Evolutionary conservation across 2,797 vertebrate genomes (phyloP).

Genomic region (Masticophis lateralis): DNA sequence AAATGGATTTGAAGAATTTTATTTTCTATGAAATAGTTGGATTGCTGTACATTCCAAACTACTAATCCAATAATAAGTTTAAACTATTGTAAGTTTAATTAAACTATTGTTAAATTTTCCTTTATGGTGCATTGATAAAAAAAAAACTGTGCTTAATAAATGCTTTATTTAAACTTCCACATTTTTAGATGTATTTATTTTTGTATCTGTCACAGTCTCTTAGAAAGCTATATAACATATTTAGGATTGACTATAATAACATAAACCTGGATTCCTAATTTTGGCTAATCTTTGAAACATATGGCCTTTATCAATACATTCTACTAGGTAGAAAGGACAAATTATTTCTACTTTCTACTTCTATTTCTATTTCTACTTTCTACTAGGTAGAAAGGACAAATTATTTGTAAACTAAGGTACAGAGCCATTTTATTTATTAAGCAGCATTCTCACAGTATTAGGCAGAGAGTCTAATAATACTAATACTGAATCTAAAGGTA

Average conservation of each 20-base stretch:
- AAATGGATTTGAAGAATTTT: slow-evolving; percentile 29
- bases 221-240: slow-evolving; percentile 31
- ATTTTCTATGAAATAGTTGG: slow-evolving; percentile 30
- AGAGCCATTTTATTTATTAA: neutral
- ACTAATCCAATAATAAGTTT: slow-evolving; percentile 24
- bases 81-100: slow-evolving; percentile 24
- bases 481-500: neutral
- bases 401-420: neutral
- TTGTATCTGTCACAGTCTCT: slow-evolving; percentile 32
- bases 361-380: too few relatives aligned
- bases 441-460: neutral
- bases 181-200: slow-evolving; percentile 49
- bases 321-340: neutral
- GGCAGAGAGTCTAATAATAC: too few relatives aligned
- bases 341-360: too few relatives aligned
- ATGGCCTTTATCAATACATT: neutral
- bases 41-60: slow-evolving; percentile 27
- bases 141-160: slow-evolving; percentile 20
- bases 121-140: slow-evolving; percentile 36
- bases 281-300: neutral
- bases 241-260: slow-evolving; percentile 31
- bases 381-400: neutral
- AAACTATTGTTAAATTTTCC: slow-evolving; percentile 32
- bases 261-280: slow-evolving; percentile 14
- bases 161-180: slow-evolving; percentile 41